Base-by-base conservation (phyloP, 2,113 vertebrate species). In the Cephalopholis sonnerati region DNA sequence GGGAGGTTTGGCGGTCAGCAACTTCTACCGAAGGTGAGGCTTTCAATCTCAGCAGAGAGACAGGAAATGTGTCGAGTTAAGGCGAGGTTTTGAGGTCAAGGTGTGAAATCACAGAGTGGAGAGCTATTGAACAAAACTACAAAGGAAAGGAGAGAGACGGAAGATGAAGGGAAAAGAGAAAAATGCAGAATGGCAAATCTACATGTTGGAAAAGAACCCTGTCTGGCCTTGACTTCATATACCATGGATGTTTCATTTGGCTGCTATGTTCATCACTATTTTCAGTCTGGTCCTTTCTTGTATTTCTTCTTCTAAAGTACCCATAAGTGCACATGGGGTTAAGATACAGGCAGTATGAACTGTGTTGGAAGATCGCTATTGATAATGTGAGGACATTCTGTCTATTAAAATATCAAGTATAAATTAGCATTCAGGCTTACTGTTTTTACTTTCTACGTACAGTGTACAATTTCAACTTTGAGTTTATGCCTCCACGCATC, bases 41-140 rank as follows among this genome's bases (percentile, higher is more conserved):
- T 77, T 75, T 36, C 36, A 53, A 54, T 79, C 53, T 77, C 72
- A 73, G 17, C 24, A 32, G 51, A 58, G 67, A 18, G 29, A 59
- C 32, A 73, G 50, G 16, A 27, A 74, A 69, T 41, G 64, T 63
- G 48, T 74, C 22, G 10, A 58, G 58, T n/a, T 54, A 15, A 64
- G 74, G 51, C 3, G 3, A 29, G 57, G 18, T 69, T 24, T 51
- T 8, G 11, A 51, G 64, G 27, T 74, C 64, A 64, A 48, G 25
- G 64, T 64, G 50, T 25, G 69, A 73, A 67, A 79, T 79, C 58
- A 69, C 48, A 50, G 48, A 7, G 48, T 58, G 27, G 53, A 48
- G 18, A 55, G 11, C 46, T 62, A 1, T 9, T 41, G 53, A 73
- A 61, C 2, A 54, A 63, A 41, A 64, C n/a, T 16, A 51, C 27